A percentile compares a stretch with the other conserved stretches of the same genome.
These are phyloP conservation scores for Ceyx melanurus DNA, from an alignment of 2,113 vertebrate species.

Conservation along the genomic window DNA sequence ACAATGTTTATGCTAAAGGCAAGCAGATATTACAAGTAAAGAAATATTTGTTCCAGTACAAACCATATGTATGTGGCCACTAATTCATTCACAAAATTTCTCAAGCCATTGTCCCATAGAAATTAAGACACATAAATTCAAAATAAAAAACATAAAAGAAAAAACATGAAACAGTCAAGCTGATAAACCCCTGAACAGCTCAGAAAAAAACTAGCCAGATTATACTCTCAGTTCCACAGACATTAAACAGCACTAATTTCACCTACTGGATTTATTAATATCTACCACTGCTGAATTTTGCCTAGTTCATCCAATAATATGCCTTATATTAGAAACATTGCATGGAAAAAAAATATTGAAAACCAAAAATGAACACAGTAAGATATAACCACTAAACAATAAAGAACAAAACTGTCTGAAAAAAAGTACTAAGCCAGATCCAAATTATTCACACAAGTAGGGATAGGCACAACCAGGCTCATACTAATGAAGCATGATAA, in stretches of 20 bases:
- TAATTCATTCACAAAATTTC: not conserved
- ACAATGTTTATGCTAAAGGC: not conserved
- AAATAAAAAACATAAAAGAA: not conserved
- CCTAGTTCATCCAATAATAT: rapidly evolving
- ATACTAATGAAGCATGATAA: not conserved
- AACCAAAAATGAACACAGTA: not conserved
- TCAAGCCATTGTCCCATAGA: not conserved
- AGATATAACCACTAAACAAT: not conserved
- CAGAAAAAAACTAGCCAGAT: not conserved
- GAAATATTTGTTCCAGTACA: not conserved
- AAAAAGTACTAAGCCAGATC: not conserved
- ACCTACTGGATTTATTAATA: not conserved
- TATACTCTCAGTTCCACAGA: not conserved
- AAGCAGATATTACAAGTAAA: not conserved
- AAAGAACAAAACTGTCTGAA: not conserved
- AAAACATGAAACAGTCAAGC: not conserved
- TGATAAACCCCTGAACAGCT: not conserved
- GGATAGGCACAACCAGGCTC: not conserved
- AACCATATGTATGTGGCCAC: not conserved
- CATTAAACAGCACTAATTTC: not conserved
- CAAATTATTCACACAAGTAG: not conserved
- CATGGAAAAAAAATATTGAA: not conserved
- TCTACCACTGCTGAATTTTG: not conserved
- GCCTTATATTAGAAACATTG: not conserved
- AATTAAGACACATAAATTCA: not conserved